A percentile compares a stretch with the other conserved stretches of the same genome.
These are phyloP conservation scores for Poecilus cupreus DNA, from an alignment of 2,888 invertebrate species.

Conservation along the genomic window DNA sequence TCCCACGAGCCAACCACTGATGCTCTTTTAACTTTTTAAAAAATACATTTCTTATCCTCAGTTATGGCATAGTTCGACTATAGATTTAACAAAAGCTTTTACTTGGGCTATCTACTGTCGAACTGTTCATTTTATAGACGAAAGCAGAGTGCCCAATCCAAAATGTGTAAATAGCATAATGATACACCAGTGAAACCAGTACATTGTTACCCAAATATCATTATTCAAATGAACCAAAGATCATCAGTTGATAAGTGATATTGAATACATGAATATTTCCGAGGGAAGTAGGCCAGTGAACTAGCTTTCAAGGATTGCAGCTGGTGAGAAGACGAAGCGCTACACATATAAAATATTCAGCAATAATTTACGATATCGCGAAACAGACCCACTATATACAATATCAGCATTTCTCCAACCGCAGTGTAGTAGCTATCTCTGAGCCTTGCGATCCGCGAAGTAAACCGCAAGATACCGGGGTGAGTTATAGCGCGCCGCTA, in stretches of 20 bases:
- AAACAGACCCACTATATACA: slow-evolving; percentile 12
- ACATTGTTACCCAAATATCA: too few relatives aligned
- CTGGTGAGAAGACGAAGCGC: not conserved
- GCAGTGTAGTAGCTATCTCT: not conserved
- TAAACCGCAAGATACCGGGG: slow-evolving; percentile 51
- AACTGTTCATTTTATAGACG: too few relatives aligned
- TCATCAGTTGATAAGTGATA: not conserved
- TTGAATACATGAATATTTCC: not conserved
- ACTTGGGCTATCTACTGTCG: too few relatives aligned
- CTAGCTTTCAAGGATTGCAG: not conserved
- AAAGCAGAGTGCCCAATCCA: too few relatives aligned
- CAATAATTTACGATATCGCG: slow-evolving; percentile 33
- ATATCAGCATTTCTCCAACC: slow-evolving; percentile 21
- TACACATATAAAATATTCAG: slow-evolving; percentile 24
- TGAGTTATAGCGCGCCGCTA: slow-evolving; percentile 50
- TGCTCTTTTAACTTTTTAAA: too few relatives aligned
- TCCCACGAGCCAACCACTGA: too few relatives aligned
- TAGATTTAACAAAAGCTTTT: too few relatives aligned
- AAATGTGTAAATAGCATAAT: too few relatives aligned
- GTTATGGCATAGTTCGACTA: too few relatives aligned
- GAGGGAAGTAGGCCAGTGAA: not conserved
- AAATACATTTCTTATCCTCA: too few relatives aligned
- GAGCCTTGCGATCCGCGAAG: not conserved
- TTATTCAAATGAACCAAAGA: not conserved
- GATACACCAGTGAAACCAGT: too few relatives aligned